These are phyloP conservation scores for Parazoanthus darwini DNA, from an alignment of 92 coral and sea anemone species.

Conservation along the genomic window DNA sequence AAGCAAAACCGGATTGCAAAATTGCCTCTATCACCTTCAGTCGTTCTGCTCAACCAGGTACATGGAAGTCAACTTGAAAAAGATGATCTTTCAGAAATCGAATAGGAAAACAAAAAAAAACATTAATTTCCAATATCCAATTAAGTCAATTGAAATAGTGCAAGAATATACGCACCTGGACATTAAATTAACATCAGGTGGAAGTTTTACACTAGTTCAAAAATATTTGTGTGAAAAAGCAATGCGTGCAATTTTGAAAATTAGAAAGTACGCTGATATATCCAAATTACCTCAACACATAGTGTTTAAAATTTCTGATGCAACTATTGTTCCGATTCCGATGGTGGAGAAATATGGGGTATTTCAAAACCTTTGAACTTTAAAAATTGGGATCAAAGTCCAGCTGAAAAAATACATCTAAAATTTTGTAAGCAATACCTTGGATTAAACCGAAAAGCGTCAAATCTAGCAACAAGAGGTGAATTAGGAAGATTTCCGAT, in stretches of 20 bases:
- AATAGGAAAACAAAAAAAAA: slow-evolving; percentile 7
- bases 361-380: slow-evolving; percentile 1
- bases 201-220: too few relatives aligned
- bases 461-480: too few relatives aligned
- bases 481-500: too few relatives aligned
- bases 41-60: slow-evolving; percentile 10
- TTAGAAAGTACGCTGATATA: slow-evolving; percentile 1
- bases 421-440: too few relatives aligned
- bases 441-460: too few relatives aligned
- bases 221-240: too few relatives aligned
- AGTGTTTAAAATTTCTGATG: neutral
- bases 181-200: too few relatives aligned
- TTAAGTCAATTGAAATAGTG: too few relatives aligned
- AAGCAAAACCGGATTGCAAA: slow-evolving; percentile 22
- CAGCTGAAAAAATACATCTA: neutral
- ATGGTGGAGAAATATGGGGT: neutral
- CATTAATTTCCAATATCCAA: too few relatives aligned
- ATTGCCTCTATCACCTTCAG: slow-evolving; percentile 31
- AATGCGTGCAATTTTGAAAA: too few relatives aligned
- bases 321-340: neutral
- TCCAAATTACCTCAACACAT: neutral
- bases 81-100: too few relatives aligned
- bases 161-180: too few relatives aligned
- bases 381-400: neutral
- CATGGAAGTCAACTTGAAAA: slow-evolving; percentile 10